Evolutionary conservation across 30 jellyfish, hydroid and myxozoan species (phyloP).

Genomic region (Aurelia coerulea): DNA sequence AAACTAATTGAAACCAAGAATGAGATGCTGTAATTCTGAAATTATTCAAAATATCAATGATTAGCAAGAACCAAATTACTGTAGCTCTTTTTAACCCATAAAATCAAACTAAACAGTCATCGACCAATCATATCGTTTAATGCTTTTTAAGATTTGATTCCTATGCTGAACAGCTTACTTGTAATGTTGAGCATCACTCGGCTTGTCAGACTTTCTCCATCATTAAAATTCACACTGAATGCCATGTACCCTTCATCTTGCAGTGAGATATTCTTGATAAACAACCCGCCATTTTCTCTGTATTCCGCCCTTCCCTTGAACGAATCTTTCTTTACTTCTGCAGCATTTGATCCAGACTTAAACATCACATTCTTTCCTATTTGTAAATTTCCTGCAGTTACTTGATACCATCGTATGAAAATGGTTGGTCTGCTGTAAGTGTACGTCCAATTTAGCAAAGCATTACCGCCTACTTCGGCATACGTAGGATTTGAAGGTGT

Average conservation of each 20-base stretch:
- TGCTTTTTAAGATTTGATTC: too few species aligned
- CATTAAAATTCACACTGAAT: conserved; percentile 52
- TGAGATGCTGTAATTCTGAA: too few species aligned
- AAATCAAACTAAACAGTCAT: too few species aligned
- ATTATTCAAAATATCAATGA: too few species aligned
- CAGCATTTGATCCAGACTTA: conserved; percentile 12
- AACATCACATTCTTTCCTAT: conserved; percentile 52
- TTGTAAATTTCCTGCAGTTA: conserved; percentile 7
- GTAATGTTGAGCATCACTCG: conserved; percentile 39
- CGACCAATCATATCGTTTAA: too few species aligned
- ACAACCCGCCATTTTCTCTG: conserved; percentile 31
- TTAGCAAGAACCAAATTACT: too few species aligned
- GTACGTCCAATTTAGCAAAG: too few species aligned
- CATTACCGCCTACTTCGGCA: too few species aligned
- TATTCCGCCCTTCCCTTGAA: conserved; percentile 53
- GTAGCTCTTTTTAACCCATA: too few species aligned
- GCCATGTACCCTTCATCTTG: conserved; percentile 65
- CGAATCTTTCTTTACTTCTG: conserved; percentile 3
- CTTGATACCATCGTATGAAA: conserved; percentile 24
- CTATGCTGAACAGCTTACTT: conserved; percentile 5
- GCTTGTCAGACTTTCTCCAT: conserved; percentile 24
- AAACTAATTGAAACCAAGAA: too few species aligned
- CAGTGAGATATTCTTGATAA: conserved; percentile 29
- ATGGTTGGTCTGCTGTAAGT: too few species aligned
- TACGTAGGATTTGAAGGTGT: too few species aligned